These are phyloP conservation scores for Leucoraja ocellata DNA, from an alignment of 2,797 vertebrate species.

Conservation along the genomic window DNA sequence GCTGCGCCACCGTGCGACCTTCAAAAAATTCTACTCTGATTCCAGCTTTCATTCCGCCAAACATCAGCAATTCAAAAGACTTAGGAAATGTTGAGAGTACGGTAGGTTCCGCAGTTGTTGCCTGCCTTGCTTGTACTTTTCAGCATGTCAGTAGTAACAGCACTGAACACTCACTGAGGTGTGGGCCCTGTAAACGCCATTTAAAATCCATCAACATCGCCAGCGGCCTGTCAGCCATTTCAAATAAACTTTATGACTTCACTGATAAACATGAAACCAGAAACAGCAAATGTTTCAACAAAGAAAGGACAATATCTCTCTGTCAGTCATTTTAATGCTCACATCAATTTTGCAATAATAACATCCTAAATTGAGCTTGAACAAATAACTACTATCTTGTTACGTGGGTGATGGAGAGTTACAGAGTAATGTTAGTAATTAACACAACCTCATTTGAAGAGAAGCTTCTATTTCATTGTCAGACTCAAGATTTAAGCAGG, in stretches of 20 bases:
- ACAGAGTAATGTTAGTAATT: neutral
- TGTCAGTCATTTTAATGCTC: neutral
- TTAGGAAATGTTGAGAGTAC: neutral
- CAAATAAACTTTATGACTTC: conserved; percentile 19
- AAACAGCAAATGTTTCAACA: neutral
- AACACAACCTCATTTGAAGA: neutral
- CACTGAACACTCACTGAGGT: neutral
- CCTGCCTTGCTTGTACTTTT: neutral
- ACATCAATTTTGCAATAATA: conserved; percentile 11
- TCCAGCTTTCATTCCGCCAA: too few species aligned
- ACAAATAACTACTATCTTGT: conserved; percentile 1
- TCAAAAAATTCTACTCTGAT: neutral
- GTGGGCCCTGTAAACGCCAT: neutral
- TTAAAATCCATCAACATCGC: neutral
- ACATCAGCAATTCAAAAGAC: neutral
- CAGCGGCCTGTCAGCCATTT: neutral
- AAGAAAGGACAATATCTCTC: conserved; percentile 1
- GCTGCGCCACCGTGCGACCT: too few species aligned
- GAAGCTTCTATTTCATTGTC: neutral
- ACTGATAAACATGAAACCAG: conserved; percentile 5
- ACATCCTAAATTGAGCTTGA: neutral
- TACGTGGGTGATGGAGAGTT: neutral
- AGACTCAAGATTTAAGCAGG: neutral
- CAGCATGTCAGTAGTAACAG: neutral
- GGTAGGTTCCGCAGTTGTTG: neutral